A percentile compares a stretch with the other conserved stretches of the same genome.
These are phyloP conservation scores for Sphecodes monilicornis DNA, from an alignment of 2,888 invertebrate genomes.

Conservation along the genomic window DNA sequence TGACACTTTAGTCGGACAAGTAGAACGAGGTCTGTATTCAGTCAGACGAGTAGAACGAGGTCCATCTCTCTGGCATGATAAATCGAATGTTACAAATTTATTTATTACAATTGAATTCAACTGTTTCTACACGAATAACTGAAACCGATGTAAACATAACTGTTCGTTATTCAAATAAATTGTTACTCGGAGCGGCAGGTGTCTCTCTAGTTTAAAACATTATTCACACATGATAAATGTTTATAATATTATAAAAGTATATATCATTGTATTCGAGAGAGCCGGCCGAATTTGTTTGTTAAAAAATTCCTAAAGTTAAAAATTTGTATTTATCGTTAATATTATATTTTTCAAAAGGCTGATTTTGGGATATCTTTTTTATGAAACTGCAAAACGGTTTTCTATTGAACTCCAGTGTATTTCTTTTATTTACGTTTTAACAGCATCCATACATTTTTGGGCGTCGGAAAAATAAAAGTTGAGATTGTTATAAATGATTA, in stretches of 20 bases:
- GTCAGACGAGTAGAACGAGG: conserved; percentile 7
- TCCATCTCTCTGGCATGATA: not conserved
- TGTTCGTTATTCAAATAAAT: not conserved
- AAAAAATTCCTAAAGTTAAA: not conserved
- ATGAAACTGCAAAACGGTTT: not conserved
- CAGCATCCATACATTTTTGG: not conserved
- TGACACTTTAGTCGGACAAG: conserved; percentile 13
- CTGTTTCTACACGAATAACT: not conserved
- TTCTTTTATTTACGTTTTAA: not conserved
- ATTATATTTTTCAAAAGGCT: not conserved
- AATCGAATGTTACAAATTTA: conserved; percentile 2
- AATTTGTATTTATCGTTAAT: not conserved
- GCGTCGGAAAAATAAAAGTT: not conserved
- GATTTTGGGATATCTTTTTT: not conserved
- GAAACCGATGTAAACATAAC: not conserved
- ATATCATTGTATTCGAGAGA: not conserved
- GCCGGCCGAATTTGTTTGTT: not conserved
- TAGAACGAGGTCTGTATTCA: conserved; percentile 13
- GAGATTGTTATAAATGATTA: not conserved
- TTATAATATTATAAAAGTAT: not conserved
- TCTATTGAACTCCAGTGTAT: not conserved
- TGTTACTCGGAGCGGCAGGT: not conserved
- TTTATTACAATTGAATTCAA: not conserved
- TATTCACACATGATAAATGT: not conserved
- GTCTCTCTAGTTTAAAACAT: no score